These are phyloP conservation scores for Intellagama lesueurii DNA, from an alignment of 2,797 vertebrate genomes.

Conservation along the genomic window DNA sequence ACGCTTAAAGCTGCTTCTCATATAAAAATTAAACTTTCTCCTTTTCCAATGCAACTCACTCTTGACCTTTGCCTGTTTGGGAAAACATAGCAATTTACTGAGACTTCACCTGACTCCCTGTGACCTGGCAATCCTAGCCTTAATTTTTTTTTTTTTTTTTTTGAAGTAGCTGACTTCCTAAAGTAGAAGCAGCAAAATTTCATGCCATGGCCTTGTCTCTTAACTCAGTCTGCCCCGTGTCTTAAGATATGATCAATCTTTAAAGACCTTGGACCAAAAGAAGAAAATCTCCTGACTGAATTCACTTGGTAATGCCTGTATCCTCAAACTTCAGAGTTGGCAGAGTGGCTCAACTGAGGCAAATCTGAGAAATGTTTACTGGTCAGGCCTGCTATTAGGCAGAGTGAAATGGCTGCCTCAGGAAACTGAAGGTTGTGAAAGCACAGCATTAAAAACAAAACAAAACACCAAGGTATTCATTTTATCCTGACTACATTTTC, in stretches of 20 bases:
- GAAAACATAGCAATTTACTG: background rate
- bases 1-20: too few relatives aligned
- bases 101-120: too few relatives aligned
- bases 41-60: too few relatives aligned
- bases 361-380: too few relatives aligned
- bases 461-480: too few relatives aligned
- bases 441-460: too few relatives aligned
- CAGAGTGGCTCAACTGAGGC: background rate
- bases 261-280: background rate
- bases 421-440: too few relatives aligned
- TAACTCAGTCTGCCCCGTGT: background rate
- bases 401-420: too few relatives aligned
- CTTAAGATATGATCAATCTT: background rate
- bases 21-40: too few relatives aligned
- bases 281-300: background rate
- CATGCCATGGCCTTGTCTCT: background rate
- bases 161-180: background rate
- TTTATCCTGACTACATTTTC: background rate
- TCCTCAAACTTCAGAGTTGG: background rate
- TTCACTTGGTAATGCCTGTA: background rate
- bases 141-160: background rate
- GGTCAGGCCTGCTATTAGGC: too few relatives aligned
- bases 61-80: background rate
- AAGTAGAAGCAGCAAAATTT: background rate
- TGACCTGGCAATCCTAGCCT: background rate